Evolutionary conservation across 2,797 vertebrate species (phyloP), one percentile per base, ranked within the genome.

Genomic region (Bradypodion ventrale): DNA sequence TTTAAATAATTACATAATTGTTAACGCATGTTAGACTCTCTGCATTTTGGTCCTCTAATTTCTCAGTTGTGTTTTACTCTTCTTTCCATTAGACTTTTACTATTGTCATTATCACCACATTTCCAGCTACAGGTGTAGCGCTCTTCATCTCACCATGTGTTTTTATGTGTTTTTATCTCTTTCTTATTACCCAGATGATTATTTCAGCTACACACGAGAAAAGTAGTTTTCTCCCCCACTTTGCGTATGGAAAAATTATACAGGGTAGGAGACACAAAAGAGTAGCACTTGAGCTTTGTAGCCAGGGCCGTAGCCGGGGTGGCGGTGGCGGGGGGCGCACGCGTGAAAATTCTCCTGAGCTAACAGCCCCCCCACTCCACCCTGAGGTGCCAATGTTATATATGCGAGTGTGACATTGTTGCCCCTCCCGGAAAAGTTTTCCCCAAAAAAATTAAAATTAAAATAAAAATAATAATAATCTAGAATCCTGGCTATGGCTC

Each of bases 91-190:
- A 40, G 44, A 66, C 27, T 29, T 1, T 27, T 42, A 63, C 32
- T 7, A 1, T 27, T 29, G 16, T 37, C 37, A 59, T 12, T 42
- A 42, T 40, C 52, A 56, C 23, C 42, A 44, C 40, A 60, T 60
- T 16, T 27, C 68, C 62, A n/a, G 29, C 82, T n/a, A 13, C 44
- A 35, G 27, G 27, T 27, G 23, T 32, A 13, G 37, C 37, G 37
- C 37, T 42, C 23, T 9, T 44, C 29, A 42, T 40, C 49, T 77
- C 62, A 75, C 35, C 35, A 46, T 46, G 59, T 49, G 37, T 78
- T 80, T 80, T 37, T 49, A 29, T 70, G 79, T 80, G 23, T 59
- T 69, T 83, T 75, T 75, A 83, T 65, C 8, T 82, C 40, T 83
- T 77, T 70, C 25, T 29, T 60, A 4, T 81, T 46, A 84, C 23